Evolutionary conservation across 2,113 vertebrate genomes (phyloP), one percentile per base, ranked within the genome.

Genomic region (Psettodes erumei): DNA sequence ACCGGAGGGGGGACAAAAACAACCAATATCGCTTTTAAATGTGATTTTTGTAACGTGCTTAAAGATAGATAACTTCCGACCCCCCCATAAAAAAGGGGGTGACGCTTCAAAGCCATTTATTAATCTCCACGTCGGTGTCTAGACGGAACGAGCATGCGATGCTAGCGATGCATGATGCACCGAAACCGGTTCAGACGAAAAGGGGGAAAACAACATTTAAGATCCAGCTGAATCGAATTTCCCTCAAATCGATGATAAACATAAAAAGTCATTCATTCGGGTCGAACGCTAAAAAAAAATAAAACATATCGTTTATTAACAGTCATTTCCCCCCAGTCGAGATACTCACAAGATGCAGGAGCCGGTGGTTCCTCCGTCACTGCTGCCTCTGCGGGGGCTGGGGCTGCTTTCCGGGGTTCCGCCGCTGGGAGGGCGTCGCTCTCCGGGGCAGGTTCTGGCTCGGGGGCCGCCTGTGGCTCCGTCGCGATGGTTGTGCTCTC

Each of bases 311-410:
- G n/a, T 15, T 1, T 0, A 25, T 28, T 47, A 3, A 1, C 2
- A 0, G 19, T 8, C 1, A 3, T 30, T 69, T 69, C 6, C 1
- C 7, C 11, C n/a, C n/a, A n/a, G 32, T 3, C 1, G 0, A 9
- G 35, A 84, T 38, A 90, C 93, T 93, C 71, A 94, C 93, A 87
- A 8, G 91, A 85, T 58, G 88, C 79, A 23, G 90, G 88, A 86
- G 91, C 85, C 59, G 79, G 60, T 80, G 85, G 25, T 84, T 82
- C 66, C 74, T 88, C 82, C 59, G 79, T 88, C 79, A 68, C 84
- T 83, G 78, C 80, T 79, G 80, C 82, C 72, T 87, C 86, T 84
- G 82, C 84, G 65, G 86, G 70, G 77, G 89, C 54, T 85, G 89
- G 76, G 15, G 88, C 74, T 86, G 70, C 73, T 83, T 54, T 79